A percentile compares a stretch with the other conserved stretches of the same genome.
phyloP scores from a whole-genome alignment of 2,797 vertebrate genomes.

The Lateolabrax maculatus region DNA sequence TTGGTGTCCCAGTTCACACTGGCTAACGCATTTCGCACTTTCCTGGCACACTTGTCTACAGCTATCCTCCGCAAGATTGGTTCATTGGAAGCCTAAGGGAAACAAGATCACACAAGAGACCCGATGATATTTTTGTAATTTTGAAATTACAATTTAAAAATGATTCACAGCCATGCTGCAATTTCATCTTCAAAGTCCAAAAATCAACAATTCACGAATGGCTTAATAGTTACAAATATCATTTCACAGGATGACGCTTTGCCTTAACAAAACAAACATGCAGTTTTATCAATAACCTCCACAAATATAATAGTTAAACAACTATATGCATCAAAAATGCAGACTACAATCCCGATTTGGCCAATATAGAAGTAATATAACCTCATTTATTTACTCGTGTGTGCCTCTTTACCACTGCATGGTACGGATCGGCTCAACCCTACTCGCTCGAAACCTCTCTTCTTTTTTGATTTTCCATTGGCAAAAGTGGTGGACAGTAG shows the following conservation, averaged over 20 bases:
- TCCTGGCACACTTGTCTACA: conserved; percentile 96
- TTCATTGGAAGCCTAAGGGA: conserved; percentile 91
- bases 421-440: no score
- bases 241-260: not conserved
- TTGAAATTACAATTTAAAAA: not conserved
- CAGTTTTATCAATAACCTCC: not conserved
- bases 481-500: no score
- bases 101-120: conserved; percentile 1
- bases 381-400: no score
- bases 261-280: not conserved
- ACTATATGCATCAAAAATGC: no score
- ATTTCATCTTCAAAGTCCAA: not conserved
- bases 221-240: not conserved
- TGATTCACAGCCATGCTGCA: not conserved
- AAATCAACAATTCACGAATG: not conserved
- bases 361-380: no score
- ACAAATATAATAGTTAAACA: not conserved
- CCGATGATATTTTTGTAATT: not conserved
- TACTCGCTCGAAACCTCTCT: no score
- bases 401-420: no score
- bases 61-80: conserved; percentile 94
- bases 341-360: not conserved
- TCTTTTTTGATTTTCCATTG: no score
- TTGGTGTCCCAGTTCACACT: conserved; percentile 96
- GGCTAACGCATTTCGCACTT: conserved; percentile 95